Conservation (phyloP, 2,113 vertebrate genomes). For the Eonycteris spelaea region DNA sequence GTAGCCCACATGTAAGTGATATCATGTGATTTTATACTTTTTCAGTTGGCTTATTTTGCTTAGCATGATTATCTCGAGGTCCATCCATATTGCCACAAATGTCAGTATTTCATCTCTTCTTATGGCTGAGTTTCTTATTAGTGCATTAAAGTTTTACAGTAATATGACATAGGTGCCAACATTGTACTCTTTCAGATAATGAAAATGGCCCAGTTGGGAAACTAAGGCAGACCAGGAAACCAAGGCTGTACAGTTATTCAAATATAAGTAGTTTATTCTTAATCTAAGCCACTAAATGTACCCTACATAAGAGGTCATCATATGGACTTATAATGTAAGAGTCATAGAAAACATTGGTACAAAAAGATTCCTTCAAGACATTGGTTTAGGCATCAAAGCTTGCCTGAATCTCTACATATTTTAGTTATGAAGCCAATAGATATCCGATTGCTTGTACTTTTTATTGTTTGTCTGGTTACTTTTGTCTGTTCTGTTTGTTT, state of each 20-base stretch:
- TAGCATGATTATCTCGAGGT: no score
- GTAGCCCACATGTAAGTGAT: no score
- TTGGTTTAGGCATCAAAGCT: background rate
- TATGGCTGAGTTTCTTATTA: background rate
- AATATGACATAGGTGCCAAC: background rate
- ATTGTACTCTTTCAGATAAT: background rate
- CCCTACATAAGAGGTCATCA: background rate
- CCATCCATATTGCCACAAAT: no score
- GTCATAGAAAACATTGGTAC: background rate
- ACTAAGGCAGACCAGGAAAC: background rate
- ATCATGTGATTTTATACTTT: no score
- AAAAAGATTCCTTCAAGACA: background rate
- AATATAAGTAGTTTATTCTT: background rate
- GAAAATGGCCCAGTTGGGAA: background rate
- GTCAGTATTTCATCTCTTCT: no score
- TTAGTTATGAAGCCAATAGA: background rate
- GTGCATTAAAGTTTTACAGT: background rate
- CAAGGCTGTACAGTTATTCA: background rate
- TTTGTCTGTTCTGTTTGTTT: background rate
- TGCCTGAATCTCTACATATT: background rate
- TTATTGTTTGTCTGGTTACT: background rate
- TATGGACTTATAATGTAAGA: background rate
- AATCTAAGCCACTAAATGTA: background rate
- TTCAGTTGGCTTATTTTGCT: no score
- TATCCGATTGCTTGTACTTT: background rate